phyloP scores from a whole-genome alignment of 2,888 invertebrate species.

The Drosophila neonasuta region DNA sequence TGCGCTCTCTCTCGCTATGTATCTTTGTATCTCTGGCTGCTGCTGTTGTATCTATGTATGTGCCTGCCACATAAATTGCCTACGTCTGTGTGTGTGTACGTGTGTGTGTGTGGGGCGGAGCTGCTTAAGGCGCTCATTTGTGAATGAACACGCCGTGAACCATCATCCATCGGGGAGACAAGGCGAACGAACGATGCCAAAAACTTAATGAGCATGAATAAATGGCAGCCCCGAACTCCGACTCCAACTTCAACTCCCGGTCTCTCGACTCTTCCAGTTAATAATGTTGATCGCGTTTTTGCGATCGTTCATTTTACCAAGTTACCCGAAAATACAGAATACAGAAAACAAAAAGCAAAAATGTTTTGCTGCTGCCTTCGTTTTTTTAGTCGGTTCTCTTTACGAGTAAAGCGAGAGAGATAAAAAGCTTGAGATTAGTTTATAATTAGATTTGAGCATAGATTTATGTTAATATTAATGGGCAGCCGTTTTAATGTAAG shows the following conservation, averaged over 20 bases:
- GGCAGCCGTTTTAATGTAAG: slow-evolving; percentile 56
- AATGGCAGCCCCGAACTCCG: slow-evolving; percentile 60
- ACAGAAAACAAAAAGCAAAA: slow-evolving; percentile 6
- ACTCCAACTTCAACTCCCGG: neutral
- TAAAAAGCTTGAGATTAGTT: slow-evolving; percentile 41
- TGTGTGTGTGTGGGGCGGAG: slow-evolving; percentile 78
- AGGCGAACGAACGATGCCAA: slow-evolving; percentile 58
- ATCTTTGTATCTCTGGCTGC: slow-evolving; percentile 16
- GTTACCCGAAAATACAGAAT: slow-evolving; percentile 13
- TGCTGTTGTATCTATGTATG: slow-evolving; percentile 56
- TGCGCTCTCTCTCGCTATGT: slow-evolving; percentile 9
- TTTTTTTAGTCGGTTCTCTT: neutral
- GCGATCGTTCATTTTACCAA: slow-evolving; percentile 39
- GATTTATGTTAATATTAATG: slow-evolving; percentile 71
- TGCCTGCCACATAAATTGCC: slow-evolving; percentile 72
- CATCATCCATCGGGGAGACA: slow-evolving; percentile 12
- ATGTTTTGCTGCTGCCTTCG: neutral
- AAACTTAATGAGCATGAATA: slow-evolving; percentile 77
- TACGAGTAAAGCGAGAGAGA: slow-evolving; percentile 9
- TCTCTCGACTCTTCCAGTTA: slow-evolving; percentile 24
- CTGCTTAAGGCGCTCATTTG: slow-evolving; percentile 80
- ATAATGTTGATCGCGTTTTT: slow-evolving; percentile 53
- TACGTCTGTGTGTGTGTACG: slow-evolving; percentile 10
- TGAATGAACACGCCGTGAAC: slow-evolving; percentile 79
- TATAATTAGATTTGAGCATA: slow-evolving; percentile 67